These are phyloP conservation scores for Hyposoter dolosus DNA, from an alignment of 2,888 invertebrate species.

Conservation along the genomic window DNA sequence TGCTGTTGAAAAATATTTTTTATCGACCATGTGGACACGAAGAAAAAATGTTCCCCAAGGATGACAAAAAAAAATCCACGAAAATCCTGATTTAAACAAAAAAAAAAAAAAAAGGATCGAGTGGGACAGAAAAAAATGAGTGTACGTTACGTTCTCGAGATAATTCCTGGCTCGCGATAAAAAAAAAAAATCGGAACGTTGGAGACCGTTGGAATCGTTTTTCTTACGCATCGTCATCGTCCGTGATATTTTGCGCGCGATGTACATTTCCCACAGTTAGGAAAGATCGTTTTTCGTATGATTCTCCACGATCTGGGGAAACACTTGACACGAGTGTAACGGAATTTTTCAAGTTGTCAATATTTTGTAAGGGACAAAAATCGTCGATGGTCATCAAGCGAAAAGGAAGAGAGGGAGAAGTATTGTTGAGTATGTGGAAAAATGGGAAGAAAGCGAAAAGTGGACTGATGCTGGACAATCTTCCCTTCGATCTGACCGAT, in stretches of 20 bases:
- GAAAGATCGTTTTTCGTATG: slow-evolving; percentile 28
- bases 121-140: slow-evolving; percentile 3
- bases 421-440: background rate
- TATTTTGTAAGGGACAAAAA: slow-evolving; percentile 12
- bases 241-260: slow-evolving; percentile 15
- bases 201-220: slow-evolving; percentile 43
- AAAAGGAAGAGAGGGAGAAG: slow-evolving; percentile 31
- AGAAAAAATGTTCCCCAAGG: background rate
- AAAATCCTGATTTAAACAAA: background rate
- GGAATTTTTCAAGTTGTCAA: slow-evolving; percentile 38
- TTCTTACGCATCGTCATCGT: slow-evolving; percentile 10
- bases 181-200: slow-evolving; percentile 12
- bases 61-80: background rate
- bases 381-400: slow-evolving; percentile 35
- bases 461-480: slow-evolving; percentile 60
- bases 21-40: background rate
- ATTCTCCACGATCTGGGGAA: slow-evolving; percentile 50
- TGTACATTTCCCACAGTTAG: slow-evolving; percentile 40
- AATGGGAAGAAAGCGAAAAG: slow-evolving; percentile 26
- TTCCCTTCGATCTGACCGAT: slow-evolving; percentile 68
- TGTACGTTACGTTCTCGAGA: background rate
- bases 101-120: background rate
- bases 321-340: slow-evolving; percentile 63
- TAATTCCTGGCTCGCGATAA: background rate
- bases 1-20: background rate